Base-by-base conservation (phyloP, 1,140 invertebrate species). In the Formica selysi region DNA sequence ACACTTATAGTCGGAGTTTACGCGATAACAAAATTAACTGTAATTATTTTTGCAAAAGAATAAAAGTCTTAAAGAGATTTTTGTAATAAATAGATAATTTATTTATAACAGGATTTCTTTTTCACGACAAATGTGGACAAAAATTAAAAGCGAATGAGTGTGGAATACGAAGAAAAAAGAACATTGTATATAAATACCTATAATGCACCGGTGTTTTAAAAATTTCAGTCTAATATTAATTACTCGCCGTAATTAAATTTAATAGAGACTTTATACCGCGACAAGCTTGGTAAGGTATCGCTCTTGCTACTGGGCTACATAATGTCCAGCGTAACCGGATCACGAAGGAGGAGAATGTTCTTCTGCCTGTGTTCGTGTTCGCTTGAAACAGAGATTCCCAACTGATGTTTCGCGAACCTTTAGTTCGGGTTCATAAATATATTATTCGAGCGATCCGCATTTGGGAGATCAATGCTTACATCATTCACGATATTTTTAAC, bases 311-410 rank as follows among this genome's bases (percentile, higher is more conserved):
- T 8, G 79, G 79, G 79, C 79, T 83, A 83, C 79, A 83, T 83
- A 83, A 83, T 81, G 79, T 81, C 76, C 86, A 48, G 83, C 80
- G 90, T 92, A 92, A 92, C 88, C 90, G 91, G 91, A 92, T 92
- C 89, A 79, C 89, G 86, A 86, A 87, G 86, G 68, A 88, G 86
- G 68, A 71, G 81, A 86, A 76, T 62, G 71, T 57, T 67, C 61
- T 51, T 51, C 78, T 51, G 48, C 48, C 5, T 70, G 68, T 59
- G 54, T 83, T 83, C 68, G 41, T 48, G 79, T 48, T 74, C 38
- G 54, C 36, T 71, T 8, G 38, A 61, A 32, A 83, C 79, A 83
- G 79, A 71, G 79, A 83, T 83, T 83, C 79, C 79, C 79, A 83
- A 83, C 79, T 83, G 79, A 74, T 61, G 54, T 16, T 62, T 62